A percentile compares a stretch with the other conserved stretches of the same genome.
Evolutionary conservation across 1,140 invertebrate species (phyloP).

Genomic region (Mycetomoellerius zeteki): DNA sequence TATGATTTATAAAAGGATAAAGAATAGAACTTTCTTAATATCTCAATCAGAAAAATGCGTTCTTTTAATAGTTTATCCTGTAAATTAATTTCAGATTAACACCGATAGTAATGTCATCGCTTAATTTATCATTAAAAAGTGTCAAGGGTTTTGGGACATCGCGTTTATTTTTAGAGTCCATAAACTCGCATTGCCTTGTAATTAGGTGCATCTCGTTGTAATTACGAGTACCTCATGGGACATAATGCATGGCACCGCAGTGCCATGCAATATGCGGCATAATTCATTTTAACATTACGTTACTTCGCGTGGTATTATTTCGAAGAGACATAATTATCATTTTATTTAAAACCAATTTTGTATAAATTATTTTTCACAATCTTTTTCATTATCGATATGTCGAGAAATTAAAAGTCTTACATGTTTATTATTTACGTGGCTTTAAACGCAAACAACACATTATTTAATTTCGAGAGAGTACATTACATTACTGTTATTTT

Average conservation of each 20-base stretch:
- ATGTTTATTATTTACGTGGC: too few relatives aligned
- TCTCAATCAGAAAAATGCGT: not conserved
- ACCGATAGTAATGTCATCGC: not conserved
- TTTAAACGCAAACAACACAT: not conserved
- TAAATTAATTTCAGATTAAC: not conserved
- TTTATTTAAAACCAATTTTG: not conserved
- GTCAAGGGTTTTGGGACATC: not conserved
- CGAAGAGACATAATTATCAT: not conserved
- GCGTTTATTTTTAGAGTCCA: not conserved
- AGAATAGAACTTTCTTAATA: not conserved
- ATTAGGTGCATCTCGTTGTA: slow-evolving; percentile 4
- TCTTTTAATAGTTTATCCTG: not conserved
- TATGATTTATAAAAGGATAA: not conserved
- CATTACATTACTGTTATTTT: slow-evolving; percentile 24
- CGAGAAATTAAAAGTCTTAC: not conserved
- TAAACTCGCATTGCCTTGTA: not conserved
- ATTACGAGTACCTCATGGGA: slow-evolving; percentile 12
- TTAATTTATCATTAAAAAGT: not conserved
- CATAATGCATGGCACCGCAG: not conserved
- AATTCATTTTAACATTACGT: slow-evolving; percentile 10
- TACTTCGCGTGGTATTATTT: not conserved
- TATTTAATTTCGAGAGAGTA: slow-evolving; percentile 7
- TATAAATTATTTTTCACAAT: not conserved
- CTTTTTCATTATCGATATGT: not conserved
- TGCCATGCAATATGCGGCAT: slow-evolving; percentile 1